Conservation (phyloP, 2,113 vertebrate species). For the Hydrochoerus hydrochaeris region DNA sequence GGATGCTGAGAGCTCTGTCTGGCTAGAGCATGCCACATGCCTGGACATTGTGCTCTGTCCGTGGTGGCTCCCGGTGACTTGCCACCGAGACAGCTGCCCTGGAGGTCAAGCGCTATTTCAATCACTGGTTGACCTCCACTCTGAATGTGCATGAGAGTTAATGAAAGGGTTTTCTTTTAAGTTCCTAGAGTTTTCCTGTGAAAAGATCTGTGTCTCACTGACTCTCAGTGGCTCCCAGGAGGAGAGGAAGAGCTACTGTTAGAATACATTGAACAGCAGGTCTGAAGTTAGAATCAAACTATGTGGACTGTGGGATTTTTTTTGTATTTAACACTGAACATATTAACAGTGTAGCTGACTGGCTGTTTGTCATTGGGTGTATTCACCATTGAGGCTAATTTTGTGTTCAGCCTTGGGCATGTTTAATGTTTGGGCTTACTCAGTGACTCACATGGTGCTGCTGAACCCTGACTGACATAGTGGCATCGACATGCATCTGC, state of each 20-base stretch:
- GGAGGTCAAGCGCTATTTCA: not conserved
- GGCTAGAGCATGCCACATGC: not conserved
- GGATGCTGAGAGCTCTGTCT: not conserved
- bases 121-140: not conserved
- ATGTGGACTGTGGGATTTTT: too few relatives aligned
- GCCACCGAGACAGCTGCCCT: accelerated
- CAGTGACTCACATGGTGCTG: too few relatives aligned
- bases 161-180: not conserved
- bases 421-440: not conserved
- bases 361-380: not conserved
- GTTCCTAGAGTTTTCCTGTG: not conserved
- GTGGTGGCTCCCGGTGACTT: too few relatives aligned
- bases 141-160: not conserved
- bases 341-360: not conserved
- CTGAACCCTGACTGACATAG: not conserved
- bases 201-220: not conserved
- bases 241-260: not conserved
- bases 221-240: not conserved
- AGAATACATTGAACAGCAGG: not conserved
- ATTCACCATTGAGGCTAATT: not conserved
- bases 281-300: not conserved
- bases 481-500: not conserved
- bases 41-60: not conserved
- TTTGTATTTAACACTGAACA: not conserved
- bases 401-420: not conserved